Evolutionary conservation across 1,140 invertebrate genomes (phyloP).

Genomic region (Brachionus angularis): DNA sequence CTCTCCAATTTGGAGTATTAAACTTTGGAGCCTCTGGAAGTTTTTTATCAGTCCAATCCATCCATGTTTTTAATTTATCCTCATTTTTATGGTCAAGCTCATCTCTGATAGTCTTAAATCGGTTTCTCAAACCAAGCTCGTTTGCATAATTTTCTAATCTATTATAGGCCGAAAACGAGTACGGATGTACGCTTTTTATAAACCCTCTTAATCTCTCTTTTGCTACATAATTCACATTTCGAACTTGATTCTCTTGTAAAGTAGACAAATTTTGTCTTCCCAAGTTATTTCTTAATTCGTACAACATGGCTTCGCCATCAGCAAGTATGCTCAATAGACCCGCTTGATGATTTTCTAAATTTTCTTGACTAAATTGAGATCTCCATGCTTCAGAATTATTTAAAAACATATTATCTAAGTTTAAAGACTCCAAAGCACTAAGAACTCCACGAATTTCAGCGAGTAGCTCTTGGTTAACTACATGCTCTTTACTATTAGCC

Average conservation of each 20-base stretch:
- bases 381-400: not conserved
- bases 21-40: not conserved
- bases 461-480: not conserved
- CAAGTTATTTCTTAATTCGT: constrained; percentile 19
- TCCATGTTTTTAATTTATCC: not conserved
- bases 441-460: constrained; percentile 13
- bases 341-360: constrained; percentile 1
- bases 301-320: constrained; percentile 10
- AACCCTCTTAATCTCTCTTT: constrained; percentile 17
- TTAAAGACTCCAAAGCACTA: constrained; percentile 20
- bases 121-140: not conserved
- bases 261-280: constrained; percentile 12
- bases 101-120: not conserved
- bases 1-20: constrained; percentile 34
- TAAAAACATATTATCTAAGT: constrained; percentile 23
- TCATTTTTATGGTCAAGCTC: constrained; percentile 14
- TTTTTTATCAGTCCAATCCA: constrained; percentile 2
- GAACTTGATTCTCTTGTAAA: constrained; percentile 21
- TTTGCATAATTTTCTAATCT: constrained; percentile 24
- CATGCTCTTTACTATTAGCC: constrained; percentile 6
- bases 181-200: constrained; percentile 12
- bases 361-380: not conserved
- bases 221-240: constrained; percentile 16
- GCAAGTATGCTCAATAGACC: constrained; percentile 2
- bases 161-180: constrained; percentile 4